These are phyloP conservation scores for Sinella curviseta DNA, from an alignment of 1,140 invertebrate genomes.

Conservation along the genomic window DNA sequence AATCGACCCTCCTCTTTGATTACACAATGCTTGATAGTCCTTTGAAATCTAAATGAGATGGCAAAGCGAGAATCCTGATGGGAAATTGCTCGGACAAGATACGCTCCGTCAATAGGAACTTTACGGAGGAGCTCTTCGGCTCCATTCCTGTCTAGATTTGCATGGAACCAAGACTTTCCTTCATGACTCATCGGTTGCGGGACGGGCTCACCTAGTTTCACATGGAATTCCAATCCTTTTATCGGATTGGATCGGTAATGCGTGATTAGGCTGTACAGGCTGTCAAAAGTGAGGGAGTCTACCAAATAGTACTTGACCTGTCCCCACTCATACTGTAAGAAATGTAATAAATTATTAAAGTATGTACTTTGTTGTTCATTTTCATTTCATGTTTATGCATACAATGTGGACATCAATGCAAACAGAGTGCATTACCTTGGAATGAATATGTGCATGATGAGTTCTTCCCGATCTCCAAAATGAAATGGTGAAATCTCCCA, in stretches of 20 bases:
- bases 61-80: slow-evolving; percentile 82
- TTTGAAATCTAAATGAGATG: slow-evolving; percentile 92
- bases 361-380: not conserved
- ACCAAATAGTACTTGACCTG: slow-evolving; percentile 89
- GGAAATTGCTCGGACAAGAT: slow-evolving; percentile 83
- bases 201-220: slow-evolving; percentile 84
- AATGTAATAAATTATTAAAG: slow-evolving; percentile 56
- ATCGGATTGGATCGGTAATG: slow-evolving; percentile 85
- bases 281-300: slow-evolving; percentile 86
- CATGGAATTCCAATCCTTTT: slow-evolving; percentile 82
- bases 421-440: slow-evolving; percentile 36
- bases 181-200: slow-evolving; percentile 93
- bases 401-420: too few relatives aligned
- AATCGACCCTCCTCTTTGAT: slow-evolving; percentile 87
- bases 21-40: slow-evolving; percentile 92
- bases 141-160: slow-evolving; percentile 71
- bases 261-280: slow-evolving; percentile 79
- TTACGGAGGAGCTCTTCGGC: slow-evolving; percentile 84
- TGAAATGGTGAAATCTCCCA: slow-evolving; percentile 92
- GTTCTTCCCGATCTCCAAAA: slow-evolving; percentile 87
- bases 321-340: slow-evolving; percentile 84
- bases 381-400: not conserved
- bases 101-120: slow-evolving; percentile 83
- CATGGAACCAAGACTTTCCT: slow-evolving; percentile 91
- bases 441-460: slow-evolving; percentile 89